Base-by-base conservation (phyloP, 2,113 vertebrate genomes). In the Etia nguti region DNA sequence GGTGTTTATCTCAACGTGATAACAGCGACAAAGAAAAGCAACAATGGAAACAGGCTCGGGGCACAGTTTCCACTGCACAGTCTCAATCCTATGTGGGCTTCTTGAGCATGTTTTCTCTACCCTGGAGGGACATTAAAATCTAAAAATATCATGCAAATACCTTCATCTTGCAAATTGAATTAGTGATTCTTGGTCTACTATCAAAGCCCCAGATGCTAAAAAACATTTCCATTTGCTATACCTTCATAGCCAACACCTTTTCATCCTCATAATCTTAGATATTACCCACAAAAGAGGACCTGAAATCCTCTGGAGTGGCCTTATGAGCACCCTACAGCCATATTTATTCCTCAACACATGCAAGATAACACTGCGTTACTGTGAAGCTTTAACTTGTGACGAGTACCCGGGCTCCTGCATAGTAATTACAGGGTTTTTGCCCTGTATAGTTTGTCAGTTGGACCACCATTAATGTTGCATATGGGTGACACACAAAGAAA, bases 391-490 rank as follows among this genome's bases (percentile, higher is more conserved):
- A 62, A 82, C 84, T 48, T 75, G 91, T 92, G 94, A 86, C 73
- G 88, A 90, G 85, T 88, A 52, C 79, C 34, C 52, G 1, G 13
- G 65, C 86, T 85, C 46, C 84, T 88, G 88, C 90, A 20, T 86
- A n/a, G 88, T 82, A 92, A 93, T 94, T 93, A 90, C 55, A 60
- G 4, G 22, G 13, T 8, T 62, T 68, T 20, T 77, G 48, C 60
- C 29, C 60, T 31, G 18, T 34, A 34, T 5, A n/a, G 15, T 59
- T 29, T 93, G 92, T 92, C 94, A 90, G 41, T 68, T 56, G 86
- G 79, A 48, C 87, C 79, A 80, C 85, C 84, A 88, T 93, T 93
- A 94, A 80, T 86, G 54, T 41, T 80, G 82, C 83, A 81, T 80
- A 50, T 10, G 52, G 87, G 55, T 86, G 83, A 85, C 89, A 81